Percentiles rank a stretch among this genome's conserved stretches.
phyloP scores from a whole-genome alignment of 2,888 invertebrate species.

The Molanna angustata region DNA sequence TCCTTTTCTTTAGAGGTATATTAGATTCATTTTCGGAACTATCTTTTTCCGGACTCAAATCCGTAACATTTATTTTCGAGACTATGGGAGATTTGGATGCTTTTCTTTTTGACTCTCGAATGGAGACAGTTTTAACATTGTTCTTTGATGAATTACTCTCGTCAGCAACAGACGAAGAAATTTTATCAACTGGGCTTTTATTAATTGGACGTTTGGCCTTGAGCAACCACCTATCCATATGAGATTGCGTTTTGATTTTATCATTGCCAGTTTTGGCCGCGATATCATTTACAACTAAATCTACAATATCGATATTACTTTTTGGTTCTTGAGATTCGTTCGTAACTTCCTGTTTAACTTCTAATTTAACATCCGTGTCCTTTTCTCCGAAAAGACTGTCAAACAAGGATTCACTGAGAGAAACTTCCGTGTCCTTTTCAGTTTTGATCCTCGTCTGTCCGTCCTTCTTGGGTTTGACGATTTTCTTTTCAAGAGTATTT shows the following conservation, averaged over 20 bases:
- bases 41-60: not conserved
- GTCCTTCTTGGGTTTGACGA: slow-evolving; percentile 36
- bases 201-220: slow-evolving; percentile 46
- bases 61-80: no score
- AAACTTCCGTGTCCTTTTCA: slow-evolving; percentile 39
- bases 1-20: slow-evolving; percentile 17
- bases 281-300: slow-evolving; percentile 51
- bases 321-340: slow-evolving; percentile 37
- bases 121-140: no score
- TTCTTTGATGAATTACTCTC: no score
- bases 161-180: no score
- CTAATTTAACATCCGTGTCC: slow-evolving; percentile 34
- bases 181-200: no score
- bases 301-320: slow-evolving; percentile 48
- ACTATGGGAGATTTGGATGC: no score
- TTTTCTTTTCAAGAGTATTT: slow-evolving; percentile 11
- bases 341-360: slow-evolving; percentile 1
- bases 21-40: slow-evolving; percentile 10
- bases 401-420: slow-evolving; percentile 50
- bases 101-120: no score
- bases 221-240: slow-evolving; percentile 54
- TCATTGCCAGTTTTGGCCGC: slow-evolving; percentile 52
- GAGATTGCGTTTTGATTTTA: slow-evolving; percentile 50
- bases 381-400: slow-evolving; percentile 50
- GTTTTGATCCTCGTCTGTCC: slow-evolving; percentile 41